A percentile compares a stretch with the other conserved stretches of the same genome.
These are phyloP conservation scores for Zonitis immaculata DNA, from an alignment of 2,888 invertebrate genomes.

Conservation along the genomic window DNA sequence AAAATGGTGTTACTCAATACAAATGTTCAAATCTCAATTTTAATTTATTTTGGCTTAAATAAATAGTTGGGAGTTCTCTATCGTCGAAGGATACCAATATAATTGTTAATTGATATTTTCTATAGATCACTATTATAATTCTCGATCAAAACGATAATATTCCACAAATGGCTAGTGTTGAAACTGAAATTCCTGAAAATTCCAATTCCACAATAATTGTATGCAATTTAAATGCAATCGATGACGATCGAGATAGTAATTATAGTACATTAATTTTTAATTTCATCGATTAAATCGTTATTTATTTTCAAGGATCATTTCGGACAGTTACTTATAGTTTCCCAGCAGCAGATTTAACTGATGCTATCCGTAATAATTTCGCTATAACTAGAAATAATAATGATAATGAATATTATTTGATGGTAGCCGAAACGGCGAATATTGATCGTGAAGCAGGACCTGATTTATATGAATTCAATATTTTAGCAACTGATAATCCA, in stretches of 20 bases:
- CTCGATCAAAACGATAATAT: constrained; percentile 59
- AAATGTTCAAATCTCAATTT: too few species aligned
- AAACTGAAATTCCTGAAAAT: constrained; percentile 51
- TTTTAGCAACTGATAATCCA: not conserved
- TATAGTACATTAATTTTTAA: too few species aligned
- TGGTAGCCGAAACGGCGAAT: not conserved
- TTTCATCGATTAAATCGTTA: too few species aligned
- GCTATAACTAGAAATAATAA: not conserved
- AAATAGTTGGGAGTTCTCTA: too few species aligned
- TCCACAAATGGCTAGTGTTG: constrained; percentile 44
- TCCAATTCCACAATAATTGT: constrained; percentile 47
- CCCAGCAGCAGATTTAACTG: constrained; percentile 43
- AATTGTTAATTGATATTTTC: too few species aligned
- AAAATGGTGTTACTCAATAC: too few species aligned
- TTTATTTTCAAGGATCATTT: constrained; percentile 50
- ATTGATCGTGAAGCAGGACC: not conserved
- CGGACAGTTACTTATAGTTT: constrained; percentile 55
- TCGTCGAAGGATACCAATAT: too few species aligned
- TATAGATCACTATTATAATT: constrained; percentile 55
- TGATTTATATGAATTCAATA: not conserved
- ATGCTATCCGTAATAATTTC: not conserved
- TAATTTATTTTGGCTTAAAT: too few species aligned
- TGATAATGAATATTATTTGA: not conserved
- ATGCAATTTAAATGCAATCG: constrained; percentile 47
- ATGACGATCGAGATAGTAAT: constrained; percentile 59